Conservation (phyloP, 2,113 vertebrate species). For the Beaufortia kweichowensis region DNA sequence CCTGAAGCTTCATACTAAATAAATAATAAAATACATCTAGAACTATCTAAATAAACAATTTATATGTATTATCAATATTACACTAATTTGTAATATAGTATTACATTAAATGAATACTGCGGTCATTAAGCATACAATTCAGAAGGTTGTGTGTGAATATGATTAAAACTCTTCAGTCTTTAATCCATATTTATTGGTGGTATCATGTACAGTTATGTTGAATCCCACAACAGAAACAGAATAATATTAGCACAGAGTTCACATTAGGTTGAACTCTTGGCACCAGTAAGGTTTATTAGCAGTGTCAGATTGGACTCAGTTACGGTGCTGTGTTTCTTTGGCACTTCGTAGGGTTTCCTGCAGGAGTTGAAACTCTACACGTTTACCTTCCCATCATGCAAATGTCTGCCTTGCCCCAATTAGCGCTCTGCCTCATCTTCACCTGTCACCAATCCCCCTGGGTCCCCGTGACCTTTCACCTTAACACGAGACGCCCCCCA, state of each 20-base stretch:
- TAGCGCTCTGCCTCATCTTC: conserved; percentile 64
- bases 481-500: conserved; percentile 46
- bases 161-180: neutral
- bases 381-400: conserved; percentile 54
- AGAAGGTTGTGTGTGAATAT: neutral
- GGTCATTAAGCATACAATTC: neutral
- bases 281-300: conserved; percentile 20
- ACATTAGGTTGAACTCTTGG: neutral
- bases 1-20: no score
- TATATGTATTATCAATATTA: no score
- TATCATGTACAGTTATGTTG: conserved; percentile 2
- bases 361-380: conserved; percentile 66
- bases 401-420: conserved; percentile 61
- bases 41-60: no score
- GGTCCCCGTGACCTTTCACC: conserved; percentile 60
- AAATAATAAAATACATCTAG: no score
- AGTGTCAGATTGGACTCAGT: conserved; percentile 1
- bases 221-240: neutral
- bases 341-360: conserved; percentile 44
- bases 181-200: neutral
- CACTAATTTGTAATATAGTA: neutral
- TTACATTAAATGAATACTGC: no score
- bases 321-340: conserved; percentile 22
- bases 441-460: conserved; percentile 61
- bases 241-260: neutral